Evolutionary conservation across 2,113 vertebrate species (phyloP).

Genomic region (Parus major): DNA sequence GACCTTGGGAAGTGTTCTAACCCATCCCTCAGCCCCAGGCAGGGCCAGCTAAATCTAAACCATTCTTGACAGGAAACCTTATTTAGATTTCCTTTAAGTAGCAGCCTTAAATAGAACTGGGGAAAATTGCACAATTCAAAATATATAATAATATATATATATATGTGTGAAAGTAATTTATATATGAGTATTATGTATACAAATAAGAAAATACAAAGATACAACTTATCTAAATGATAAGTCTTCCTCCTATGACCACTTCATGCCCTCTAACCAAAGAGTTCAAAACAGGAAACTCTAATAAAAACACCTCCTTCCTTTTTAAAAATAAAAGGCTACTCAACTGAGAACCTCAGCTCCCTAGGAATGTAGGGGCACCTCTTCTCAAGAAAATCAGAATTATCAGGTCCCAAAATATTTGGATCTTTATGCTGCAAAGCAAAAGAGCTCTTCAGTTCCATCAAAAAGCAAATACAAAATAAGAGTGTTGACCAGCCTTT

Average conservation of each 20-base stretch:
- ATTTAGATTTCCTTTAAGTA: neutral
- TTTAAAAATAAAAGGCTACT: slow-evolving; percentile 8
- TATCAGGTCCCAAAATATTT: neutral
- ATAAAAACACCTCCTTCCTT: slow-evolving; percentile 35
- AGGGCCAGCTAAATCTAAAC: slow-evolving; percentile 13
- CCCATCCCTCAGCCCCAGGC: neutral
- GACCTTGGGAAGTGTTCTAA: neutral
- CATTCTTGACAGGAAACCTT: slow-evolving; percentile 17
- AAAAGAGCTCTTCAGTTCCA: neutral
- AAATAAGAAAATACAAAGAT: neutral
- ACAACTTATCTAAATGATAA: neutral
- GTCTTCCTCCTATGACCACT: neutral
- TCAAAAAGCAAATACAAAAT: neutral
- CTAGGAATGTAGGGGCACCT: neutral
- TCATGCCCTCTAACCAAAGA: neutral
- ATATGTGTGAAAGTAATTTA: neutral
- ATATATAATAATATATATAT: neutral
- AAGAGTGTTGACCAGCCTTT: neutral
- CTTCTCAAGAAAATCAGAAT: neutral
- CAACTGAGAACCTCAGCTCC: neutral
- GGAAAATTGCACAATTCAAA: neutral
- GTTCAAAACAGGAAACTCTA: slow-evolving; percentile 49
- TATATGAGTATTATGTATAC: neutral
- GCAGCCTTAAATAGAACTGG: neutral
- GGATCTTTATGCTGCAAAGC: neutral